Evolutionary conservation across 2,113 vertebrate genomes (phyloP), one percentile per base, ranked within the genome.

Genomic region (Prionailurus viverrinus): DNA sequence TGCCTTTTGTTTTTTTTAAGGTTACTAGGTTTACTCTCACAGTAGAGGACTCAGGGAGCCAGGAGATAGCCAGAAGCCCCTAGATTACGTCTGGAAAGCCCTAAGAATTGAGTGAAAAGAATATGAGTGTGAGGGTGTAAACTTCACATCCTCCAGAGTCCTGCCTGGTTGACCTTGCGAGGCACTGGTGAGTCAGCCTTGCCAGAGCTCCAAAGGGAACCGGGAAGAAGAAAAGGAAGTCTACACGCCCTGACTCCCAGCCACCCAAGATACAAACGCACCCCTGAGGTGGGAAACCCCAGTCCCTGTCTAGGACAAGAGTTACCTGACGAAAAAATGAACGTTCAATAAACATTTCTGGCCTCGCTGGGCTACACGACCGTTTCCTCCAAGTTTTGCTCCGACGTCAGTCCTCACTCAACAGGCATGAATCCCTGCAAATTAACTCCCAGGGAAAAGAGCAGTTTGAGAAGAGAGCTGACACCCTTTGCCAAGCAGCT

Each of bases 401-500:
- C 81, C 5, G 0, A 80, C 48, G 33, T 55, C 27, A 90, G 74
- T 69, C 69, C 95, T 55, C 66, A 82, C 71, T 96, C 63, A 82
- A 76, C 29, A 65, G 41, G 81, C 48, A 53, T 61, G 78, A 97
- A 92, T 91, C 48, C 63, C 73, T 68, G 93, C 87, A 93, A 89
- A 97, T 86, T 86, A 93, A 85, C 89, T 97, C 93, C 73, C 91
- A 89, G 55, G 78, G 91, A 81, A 97, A 96, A 95, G 68, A 39
- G 39, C 48, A 27, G 1, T 95, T 58, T 36, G 63, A 58, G 93
- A n/a, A 94, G n/a, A 94, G 51, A 83, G 66, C n/a, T 23, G 80
- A 68, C 18, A 39, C 79, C 51, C 78, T 94, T 83, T 85, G 79
- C 94, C 10, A 0, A 53, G 95, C 94, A 91, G 94, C 81, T 88